A percentile compares a stretch with the other conserved stretches of the same genome.
phyloP scores from a whole-genome alignment of 2,113 vertebrate genomes.

The Psilopogon haemacephalus region DNA sequence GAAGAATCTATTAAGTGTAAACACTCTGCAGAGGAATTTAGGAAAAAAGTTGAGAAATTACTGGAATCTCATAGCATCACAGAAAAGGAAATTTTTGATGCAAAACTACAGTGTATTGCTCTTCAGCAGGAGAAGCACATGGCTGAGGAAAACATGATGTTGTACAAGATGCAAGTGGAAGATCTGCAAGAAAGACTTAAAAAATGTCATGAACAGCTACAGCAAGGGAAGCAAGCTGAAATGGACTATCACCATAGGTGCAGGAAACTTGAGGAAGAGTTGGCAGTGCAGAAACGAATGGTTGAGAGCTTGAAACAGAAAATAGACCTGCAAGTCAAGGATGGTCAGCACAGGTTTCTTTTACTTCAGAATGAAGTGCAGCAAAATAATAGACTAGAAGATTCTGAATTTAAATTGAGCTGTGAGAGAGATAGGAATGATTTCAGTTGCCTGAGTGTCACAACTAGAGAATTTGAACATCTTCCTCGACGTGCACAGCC shows the following conservation, averaged over 20 bases:
- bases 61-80: conserved; percentile 79
- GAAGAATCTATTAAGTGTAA: conserved; percentile 83
- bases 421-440: conserved; percentile 70
- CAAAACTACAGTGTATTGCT: conserved; percentile 83
- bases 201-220: conserved; percentile 76
- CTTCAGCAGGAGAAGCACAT: conserved; percentile 84
- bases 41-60: conserved; percentile 79
- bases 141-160: conserved; percentile 77
- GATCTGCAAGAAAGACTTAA: conserved; percentile 82
- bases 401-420: conserved; percentile 70
- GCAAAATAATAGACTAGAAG: conserved; percentile 73
- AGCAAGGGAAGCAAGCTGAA: conserved; percentile 79
- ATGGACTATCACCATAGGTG: conserved; percentile 78
- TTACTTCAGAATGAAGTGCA: conserved; percentile 82
- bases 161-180: conserved; percentile 78
- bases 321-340: conserved; percentile 85
- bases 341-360: conserved; percentile 81
- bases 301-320: conserved; percentile 86
- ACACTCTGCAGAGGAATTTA: conserved; percentile 78
- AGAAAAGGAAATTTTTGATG: conserved; percentile 81
- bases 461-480: conserved; percentile 69
- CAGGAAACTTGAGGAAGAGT: conserved; percentile 82
- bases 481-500: conserved; percentile 60
- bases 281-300: conserved; percentile 80
- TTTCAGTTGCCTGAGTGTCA: conserved; percentile 19